Evolutionary conservation across 2,113 vertebrate genomes (phyloP).

Genomic region (Onychorhynchus coronatus): DNA sequence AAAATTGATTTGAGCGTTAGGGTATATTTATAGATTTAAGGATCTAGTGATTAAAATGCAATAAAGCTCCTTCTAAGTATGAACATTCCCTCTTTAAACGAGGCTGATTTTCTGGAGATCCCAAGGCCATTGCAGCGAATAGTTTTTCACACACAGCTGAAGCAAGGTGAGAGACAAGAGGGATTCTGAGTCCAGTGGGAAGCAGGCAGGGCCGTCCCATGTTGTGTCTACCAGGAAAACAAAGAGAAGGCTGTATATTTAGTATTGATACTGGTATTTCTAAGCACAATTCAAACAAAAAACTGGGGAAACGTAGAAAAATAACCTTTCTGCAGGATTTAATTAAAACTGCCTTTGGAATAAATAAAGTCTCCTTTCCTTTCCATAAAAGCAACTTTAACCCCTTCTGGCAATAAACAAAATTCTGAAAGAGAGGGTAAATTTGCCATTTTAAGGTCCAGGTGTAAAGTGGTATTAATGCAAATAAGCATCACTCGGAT

Average conservation of each 20-base stretch:
- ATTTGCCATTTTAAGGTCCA: neutral
- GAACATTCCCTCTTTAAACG: neutral
- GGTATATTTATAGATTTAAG: neutral
- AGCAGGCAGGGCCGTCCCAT: neutral
- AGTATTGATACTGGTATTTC: neutral
- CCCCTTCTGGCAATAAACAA: neutral
- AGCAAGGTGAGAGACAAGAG: neutral
- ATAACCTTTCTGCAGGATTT: neutral
- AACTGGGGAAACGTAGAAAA: neutral
- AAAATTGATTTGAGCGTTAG: neutral
- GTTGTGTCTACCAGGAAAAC: neutral
- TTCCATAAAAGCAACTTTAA: neutral
- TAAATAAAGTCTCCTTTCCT: neutral
- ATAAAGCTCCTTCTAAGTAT: neutral
- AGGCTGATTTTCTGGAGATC: neutral
- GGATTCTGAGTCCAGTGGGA: neutral
- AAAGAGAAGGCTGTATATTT: neutral
- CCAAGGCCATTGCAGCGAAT: neutral
- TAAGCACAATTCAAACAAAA: neutral
- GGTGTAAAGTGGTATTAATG: neutral
- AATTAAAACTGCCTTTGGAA: neutral
- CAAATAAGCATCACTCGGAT: neutral
- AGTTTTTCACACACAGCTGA: neutral
- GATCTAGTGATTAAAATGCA: slow-evolving; percentile 1
- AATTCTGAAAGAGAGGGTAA: neutral